These are phyloP conservation scores for Sigmodon hispidus DNA, from an alignment of 2,113 vertebrate species.

Conservation along the genomic window DNA sequence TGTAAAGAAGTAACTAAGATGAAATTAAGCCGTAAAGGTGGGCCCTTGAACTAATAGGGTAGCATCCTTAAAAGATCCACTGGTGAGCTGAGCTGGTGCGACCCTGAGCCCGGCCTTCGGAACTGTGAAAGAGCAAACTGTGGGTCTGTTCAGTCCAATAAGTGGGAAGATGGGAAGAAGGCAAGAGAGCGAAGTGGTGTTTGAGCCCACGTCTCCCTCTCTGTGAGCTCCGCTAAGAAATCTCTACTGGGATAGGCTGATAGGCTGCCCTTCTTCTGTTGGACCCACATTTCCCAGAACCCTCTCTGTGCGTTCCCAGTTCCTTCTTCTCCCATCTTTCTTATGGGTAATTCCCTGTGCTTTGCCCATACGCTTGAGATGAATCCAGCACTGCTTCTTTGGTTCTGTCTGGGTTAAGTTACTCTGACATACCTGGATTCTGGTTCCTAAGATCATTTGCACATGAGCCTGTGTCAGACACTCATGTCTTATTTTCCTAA, in stretches of 20 bases:
- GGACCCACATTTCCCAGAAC: neutral
- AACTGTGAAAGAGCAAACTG: neutral
- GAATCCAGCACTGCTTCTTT: neutral
- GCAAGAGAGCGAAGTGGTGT: neutral
- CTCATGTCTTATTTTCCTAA: neutral
- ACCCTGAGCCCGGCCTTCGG: neutral
- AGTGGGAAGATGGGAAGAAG: neutral
- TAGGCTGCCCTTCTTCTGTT: neutral
- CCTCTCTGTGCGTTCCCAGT: neutral
- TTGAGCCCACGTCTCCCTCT: neutral
- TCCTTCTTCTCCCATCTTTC: neutral
- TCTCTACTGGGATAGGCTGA: neutral
- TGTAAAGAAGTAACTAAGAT: neutral
- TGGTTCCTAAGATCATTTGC: neutral
- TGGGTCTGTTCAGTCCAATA: neutral
- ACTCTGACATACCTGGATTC: neutral
- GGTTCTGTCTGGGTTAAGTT: neutral
- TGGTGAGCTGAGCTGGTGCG: neutral
- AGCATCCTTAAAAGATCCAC: neutral
- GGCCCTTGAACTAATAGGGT: neutral
- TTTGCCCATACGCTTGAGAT: neutral
- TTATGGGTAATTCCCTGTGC: neutral
- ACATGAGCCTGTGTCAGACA: neutral
- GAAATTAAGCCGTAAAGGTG: neutral
- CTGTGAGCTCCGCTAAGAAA: neutral